Evolutionary conservation across 2,113 vertebrate species (phyloP), one percentile per base, ranked within the genome.

Genomic region (Oreochromis aureus): DNA sequence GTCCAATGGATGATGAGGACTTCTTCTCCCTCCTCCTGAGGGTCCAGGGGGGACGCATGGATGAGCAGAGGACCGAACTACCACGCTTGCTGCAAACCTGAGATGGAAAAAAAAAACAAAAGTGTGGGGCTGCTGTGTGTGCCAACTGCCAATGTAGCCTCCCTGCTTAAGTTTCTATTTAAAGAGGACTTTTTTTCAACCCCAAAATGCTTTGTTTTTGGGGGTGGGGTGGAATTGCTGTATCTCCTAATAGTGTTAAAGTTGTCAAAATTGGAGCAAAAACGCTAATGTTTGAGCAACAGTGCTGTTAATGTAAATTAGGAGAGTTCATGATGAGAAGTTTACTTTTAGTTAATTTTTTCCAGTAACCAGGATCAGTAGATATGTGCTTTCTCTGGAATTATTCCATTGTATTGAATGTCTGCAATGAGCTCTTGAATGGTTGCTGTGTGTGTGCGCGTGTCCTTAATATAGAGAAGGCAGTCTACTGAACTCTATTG

Each of bases 11-110:
- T 2, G 98, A 98, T 6, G 97, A 98, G 69, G 98, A 98, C 87
- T 97, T 98, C 90, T 97, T 98, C 94, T 98, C 98, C 81, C 87
- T 98, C 89, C 94, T 98, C 82, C 95, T 98, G 87, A 96, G 95
- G 92, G 97, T 98, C 93, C 98, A 98, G 91, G 97, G 97, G 4
- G 96, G 96, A 2, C 95, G 97, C 27, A 96, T 98, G 96, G 97
- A 98, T 3, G 97, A 98, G 87, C 97, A 98, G 96, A 96, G 94
- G 95, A 97, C 93, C 58, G 96, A 96, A 82, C 90, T 97, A 10
- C 97, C 97, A 1, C 2, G 91, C 24, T 24, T 95, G 32, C 91
- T 95, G 24, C 89, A 90, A 91, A 91, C 95, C 93, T 97, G 93
- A 95, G 54, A 84, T 27, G 59, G 19, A 63, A 53, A 85, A 90